Conservation (phyloP, 2,797 vertebrate genomes). For the Anguilla pacifica region DNA sequence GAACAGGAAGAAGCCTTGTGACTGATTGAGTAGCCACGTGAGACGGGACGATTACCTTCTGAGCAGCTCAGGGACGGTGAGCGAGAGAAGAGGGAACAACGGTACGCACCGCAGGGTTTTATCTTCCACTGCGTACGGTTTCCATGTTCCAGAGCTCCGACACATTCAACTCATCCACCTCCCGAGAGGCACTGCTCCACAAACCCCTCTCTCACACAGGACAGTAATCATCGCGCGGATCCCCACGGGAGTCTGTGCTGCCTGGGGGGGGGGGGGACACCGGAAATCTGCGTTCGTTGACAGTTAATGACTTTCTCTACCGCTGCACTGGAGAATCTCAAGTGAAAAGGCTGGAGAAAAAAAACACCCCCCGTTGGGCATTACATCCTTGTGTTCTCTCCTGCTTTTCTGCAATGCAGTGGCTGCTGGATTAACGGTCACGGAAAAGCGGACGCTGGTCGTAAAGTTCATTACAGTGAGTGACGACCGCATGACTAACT, state of each 20-base stretch:
- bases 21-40: neutral
- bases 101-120: neutral
- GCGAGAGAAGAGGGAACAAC: neutral
- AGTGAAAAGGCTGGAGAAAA: neutral
- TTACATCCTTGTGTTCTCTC: neutral
- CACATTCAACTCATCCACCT: too few species aligned
- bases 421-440: conserved; percentile 17
- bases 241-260: neutral
- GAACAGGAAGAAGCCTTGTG: neutral
- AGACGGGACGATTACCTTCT: neutral
- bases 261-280: neutral
- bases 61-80: neutral
- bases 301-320: neutral
- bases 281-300: neutral
- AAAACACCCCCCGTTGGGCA: neutral
- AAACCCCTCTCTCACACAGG: neutral
- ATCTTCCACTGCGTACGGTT: neutral
- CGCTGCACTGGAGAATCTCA: neutral
- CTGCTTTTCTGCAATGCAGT: conserved; percentile 7
- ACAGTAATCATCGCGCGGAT: neutral
- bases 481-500: neutral
- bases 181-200: neutral
- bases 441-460: conserved; percentile 7
- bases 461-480: conserved; percentile 14
- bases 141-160: neutral